Evolutionary conservation across 2,888 invertebrate species (phyloP).

Genomic region (Andrena dorsata): DNA sequence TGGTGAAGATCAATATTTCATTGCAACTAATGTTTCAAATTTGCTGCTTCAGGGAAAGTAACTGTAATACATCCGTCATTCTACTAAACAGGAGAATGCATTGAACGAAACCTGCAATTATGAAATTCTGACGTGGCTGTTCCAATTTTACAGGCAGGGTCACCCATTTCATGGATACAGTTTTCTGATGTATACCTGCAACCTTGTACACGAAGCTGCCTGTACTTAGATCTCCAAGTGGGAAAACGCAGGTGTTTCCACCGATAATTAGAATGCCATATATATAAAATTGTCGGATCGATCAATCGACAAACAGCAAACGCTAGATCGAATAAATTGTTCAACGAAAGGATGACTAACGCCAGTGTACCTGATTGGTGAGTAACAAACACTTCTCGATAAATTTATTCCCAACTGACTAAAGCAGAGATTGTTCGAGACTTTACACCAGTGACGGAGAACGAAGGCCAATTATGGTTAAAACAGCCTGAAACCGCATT

Average conservation of each 20-base stretch:
- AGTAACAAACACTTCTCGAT: constrained; percentile 1
- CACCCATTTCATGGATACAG: constrained; percentile 29
- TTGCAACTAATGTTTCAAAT: background rate
- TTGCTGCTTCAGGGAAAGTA: background rate
- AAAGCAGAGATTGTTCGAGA: background rate
- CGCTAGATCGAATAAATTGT: background rate
- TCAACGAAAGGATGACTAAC: constrained; percentile 7
- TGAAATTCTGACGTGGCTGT: constrained; percentile 15
- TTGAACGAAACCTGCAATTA: constrained; percentile 32
- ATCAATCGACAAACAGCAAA: constrained; percentile 2
- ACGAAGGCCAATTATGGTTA: background rate
- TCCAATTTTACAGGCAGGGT: constrained; percentile 46
- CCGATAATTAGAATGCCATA: constrained; percentile 37
- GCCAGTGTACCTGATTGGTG: background rate
- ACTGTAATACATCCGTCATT: background rate
- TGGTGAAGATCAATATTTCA: too few relatives aligned
- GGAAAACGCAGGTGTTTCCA: constrained; percentile 12
- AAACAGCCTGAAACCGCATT: background rate
- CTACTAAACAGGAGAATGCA: background rate
- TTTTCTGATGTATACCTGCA: constrained; percentile 14
- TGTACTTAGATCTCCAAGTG: constrained; percentile 12
- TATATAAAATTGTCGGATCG: constrained; percentile 8
- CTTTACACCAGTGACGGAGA: background rate
- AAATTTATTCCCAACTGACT: background rate
- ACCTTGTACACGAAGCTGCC: constrained; percentile 30